Conservation (phyloP, 2,113 vertebrate genomes). For the Ophthalmolycus amberensis region DNA sequence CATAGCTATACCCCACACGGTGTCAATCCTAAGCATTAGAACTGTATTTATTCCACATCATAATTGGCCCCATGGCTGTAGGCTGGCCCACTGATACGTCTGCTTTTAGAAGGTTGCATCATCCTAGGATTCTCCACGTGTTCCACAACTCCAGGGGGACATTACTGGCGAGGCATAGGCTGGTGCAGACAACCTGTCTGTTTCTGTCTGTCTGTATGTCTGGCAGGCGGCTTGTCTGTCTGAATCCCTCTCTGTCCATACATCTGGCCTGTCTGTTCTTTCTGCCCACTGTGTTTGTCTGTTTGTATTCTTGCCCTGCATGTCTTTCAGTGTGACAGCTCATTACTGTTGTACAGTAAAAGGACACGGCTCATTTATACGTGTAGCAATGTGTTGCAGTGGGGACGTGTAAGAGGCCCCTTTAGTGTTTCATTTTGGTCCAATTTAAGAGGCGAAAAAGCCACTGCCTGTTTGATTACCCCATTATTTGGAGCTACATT, state of each 20-base stretch:
- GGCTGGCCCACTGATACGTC: constrained; percentile 69
- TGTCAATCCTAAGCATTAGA: constrained; percentile 71
- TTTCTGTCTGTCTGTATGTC: constrained; percentile 53
- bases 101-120: constrained; percentile 83
- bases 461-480: neutral
- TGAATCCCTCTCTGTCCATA: constrained; percentile 45
- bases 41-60: constrained; percentile 74
- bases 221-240: constrained; percentile 22
- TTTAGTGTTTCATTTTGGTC: constrained; percentile 57
- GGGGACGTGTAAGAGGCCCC: constrained; percentile 36
- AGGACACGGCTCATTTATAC: constrained; percentile 65
- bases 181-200: constrained; percentile 69
- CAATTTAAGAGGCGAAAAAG: constrained; percentile 44
- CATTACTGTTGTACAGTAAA: constrained; percentile 55
- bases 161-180: constrained; percentile 68
- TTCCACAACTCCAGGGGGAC: constrained; percentile 67
- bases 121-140: constrained; percentile 79
- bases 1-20: constrained; percentile 60
- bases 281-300: constrained; percentile 48
- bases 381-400: constrained; percentile 54
- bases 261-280: constrained; percentile 51
- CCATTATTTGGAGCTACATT: neutral
- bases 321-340: constrained; percentile 61
- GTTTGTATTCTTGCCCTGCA: constrained; percentile 37
- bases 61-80: constrained; percentile 75